These are phyloP conservation scores for Cardiocondyla obscurior DNA, from an alignment of 1,140 invertebrate species.

Conservation along the genomic window DNA sequence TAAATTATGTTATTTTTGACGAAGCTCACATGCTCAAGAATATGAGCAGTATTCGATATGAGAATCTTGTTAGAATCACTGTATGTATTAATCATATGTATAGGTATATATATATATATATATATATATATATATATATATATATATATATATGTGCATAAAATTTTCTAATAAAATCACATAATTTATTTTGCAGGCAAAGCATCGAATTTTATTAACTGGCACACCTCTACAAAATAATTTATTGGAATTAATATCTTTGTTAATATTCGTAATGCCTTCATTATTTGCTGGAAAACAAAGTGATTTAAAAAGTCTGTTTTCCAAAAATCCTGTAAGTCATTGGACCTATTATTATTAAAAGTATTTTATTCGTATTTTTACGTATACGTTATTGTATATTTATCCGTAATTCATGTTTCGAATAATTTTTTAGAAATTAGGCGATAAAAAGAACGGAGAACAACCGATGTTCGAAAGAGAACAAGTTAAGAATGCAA, in stretches of 20 bases:
- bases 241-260: slow-evolving; percentile 96
- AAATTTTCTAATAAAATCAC: slow-evolving; percentile 25
- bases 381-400: slow-evolving; percentile 38
- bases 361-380: background rate
- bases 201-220: slow-evolving; percentile 92
- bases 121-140: background rate
- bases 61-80: slow-evolving; percentile 94
- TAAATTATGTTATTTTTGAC: slow-evolving; percentile 98
- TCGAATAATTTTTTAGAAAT: slow-evolving; percentile 77
- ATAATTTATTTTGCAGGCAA: slow-evolving; percentile 85
- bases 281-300: slow-evolving; percentile 95
- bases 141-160: background rate
- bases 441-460: slow-evolving; percentile 82
- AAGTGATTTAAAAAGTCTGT: slow-evolving; percentile 94
- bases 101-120: background rate
- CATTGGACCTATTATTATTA: background rate
- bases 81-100: slow-evolving; percentile 81
- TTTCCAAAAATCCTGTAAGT: slow-evolving; percentile 89
- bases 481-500: slow-evolving; percentile 95
- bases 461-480: slow-evolving; percentile 91
- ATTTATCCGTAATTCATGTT: slow-evolving; percentile 76
- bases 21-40: slow-evolving; percentile 99
- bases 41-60: slow-evolving; percentile 96
- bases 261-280: slow-evolving; percentile 98
- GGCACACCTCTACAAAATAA: slow-evolving; percentile 98